A percentile compares a stretch with the other conserved stretches of the same genome.
Evolutionary conservation across 2,797 vertebrate species (phyloP).

Genomic region (Malacoctenus gilli): DNA sequence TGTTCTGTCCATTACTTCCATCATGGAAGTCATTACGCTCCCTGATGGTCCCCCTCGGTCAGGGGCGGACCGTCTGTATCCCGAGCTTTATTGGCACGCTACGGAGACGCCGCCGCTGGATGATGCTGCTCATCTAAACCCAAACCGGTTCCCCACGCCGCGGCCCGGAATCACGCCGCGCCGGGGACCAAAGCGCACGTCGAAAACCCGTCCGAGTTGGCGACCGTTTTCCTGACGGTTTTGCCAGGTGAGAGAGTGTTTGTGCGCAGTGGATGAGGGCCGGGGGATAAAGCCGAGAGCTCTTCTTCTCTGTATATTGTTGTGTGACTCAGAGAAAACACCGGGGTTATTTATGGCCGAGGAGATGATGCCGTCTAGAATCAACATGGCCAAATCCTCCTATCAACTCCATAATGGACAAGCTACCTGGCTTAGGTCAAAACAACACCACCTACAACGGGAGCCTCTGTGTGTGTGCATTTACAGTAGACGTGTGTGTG

Average conservation of each 20-base stretch:
- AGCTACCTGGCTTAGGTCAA: conserved; percentile 76
- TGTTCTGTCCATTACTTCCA: conserved; percentile 58
- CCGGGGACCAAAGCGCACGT: conserved; percentile 40
- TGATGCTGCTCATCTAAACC: conserved; percentile 68
- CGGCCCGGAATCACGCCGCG: conserved; percentile 44
- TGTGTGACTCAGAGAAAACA: conserved; percentile 71
- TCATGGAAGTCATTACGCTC: conserved; percentile 60
- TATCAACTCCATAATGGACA: conserved; percentile 82
- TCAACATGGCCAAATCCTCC: conserved; percentile 81
- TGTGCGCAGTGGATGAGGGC: conserved; percentile 46
- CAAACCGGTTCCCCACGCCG: conserved; percentile 51
- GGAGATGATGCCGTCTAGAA: conserved; percentile 74
- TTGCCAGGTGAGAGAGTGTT: conserved; percentile 26
- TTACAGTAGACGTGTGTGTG: conserved; percentile 40
- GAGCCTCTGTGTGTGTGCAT: conserved; percentile 57
- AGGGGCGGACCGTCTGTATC: conserved; percentile 43
- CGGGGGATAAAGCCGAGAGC: conserved; percentile 64
- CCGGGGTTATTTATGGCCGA: conserved; percentile 73
- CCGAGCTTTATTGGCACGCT: conserved; percentile 59
- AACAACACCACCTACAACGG: conserved; percentile 71
- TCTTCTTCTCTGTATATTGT: conserved; percentile 68
- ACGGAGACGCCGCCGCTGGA: conserved; percentile 47
- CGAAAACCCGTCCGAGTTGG: conserved; percentile 57
- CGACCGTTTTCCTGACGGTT: conserved; percentile 29
- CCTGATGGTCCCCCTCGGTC: conserved; percentile 39